Conservation (phyloP, 2,888 invertebrate species). For the Drosophila paranaensis region DNA sequence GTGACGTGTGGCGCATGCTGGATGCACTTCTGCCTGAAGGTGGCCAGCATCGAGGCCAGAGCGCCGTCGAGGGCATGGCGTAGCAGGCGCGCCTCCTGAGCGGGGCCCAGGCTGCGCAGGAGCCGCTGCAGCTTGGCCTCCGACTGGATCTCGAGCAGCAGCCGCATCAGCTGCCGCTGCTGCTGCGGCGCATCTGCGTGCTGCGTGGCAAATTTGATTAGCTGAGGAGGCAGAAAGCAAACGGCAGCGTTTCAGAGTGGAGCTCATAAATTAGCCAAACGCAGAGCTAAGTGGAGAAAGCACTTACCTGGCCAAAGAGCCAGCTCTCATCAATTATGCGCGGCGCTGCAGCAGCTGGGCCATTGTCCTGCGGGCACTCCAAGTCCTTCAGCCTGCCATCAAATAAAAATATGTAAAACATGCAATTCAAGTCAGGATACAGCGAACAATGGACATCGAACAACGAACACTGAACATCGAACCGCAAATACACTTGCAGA, state of each 20-base stretch:
- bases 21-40: constrained; percentile 84
- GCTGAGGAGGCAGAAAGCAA: constrained; percentile 57
- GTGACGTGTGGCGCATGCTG: constrained; percentile 84
- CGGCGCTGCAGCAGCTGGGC: constrained; percentile 56
- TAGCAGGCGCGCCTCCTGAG: constrained; percentile 85
- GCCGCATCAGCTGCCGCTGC: constrained; percentile 79
- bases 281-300: constrained; percentile 33
- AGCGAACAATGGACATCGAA: constrained; percentile 6
- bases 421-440: constrained; percentile 1
- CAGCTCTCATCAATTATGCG: constrained; percentile 84
- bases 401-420: constrained; percentile 53
- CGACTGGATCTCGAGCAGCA: constrained; percentile 84
- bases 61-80: constrained; percentile 86
- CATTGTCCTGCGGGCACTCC: constrained; percentile 61
- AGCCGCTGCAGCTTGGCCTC: constrained; percentile 85
- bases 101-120: constrained; percentile 78
- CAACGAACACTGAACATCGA: constrained; percentile 10
- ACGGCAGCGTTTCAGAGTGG: constrained; percentile 2
- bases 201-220: constrained; percentile 83
- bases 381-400: constrained; percentile 66
- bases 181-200: constrained; percentile 74
- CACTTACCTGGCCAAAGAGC: constrained; percentile 84
- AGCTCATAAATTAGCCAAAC: constrained; percentile 53
- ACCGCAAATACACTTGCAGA: constrained; percentile 25
- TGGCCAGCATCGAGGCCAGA: constrained; percentile 85